Evolutionary conservation across 2,797 vertebrate species (phyloP).

Genomic region (Sternarchorhynchus goeldii): DNA sequence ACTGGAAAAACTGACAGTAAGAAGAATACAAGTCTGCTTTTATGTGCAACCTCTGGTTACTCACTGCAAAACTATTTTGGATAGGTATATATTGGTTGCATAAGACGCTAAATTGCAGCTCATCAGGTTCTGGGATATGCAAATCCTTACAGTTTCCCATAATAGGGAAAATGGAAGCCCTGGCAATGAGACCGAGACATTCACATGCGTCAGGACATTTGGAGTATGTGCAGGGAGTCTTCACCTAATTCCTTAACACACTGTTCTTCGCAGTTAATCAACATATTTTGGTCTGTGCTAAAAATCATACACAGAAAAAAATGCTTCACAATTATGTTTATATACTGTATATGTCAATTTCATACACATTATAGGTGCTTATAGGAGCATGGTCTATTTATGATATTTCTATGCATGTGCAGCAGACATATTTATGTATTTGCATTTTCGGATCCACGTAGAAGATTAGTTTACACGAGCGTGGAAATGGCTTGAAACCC

Average conservation of each 20-base stretch:
- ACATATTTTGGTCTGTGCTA: not conserved
- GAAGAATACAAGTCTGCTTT: conserved; percentile 34
- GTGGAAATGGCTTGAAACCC: not conserved
- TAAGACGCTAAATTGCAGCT: conserved; percentile 47
- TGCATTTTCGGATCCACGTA: too few species aligned
- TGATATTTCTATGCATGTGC: too few species aligned
- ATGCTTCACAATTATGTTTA: not conserved
- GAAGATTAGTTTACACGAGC: not conserved
- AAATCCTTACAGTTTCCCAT: conserved; percentile 51
- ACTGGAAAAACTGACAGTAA: conserved; percentile 43
- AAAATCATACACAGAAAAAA: not conserved
- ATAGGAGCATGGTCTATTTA: too few species aligned
- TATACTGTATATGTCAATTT: too few species aligned
- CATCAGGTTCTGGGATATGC: conserved; percentile 48
- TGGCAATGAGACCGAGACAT: conserved; percentile 50
- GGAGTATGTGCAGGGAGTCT: not conserved
- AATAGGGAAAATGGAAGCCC: conserved; percentile 57
- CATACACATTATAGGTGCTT: too few species aligned
- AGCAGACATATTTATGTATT: too few species aligned
- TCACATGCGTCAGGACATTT: conserved; percentile 50
- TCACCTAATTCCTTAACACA: conserved; percentile 1
- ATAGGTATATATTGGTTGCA: conserved; percentile 42
- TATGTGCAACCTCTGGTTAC: conserved; percentile 29
- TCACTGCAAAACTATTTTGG: conserved; percentile 45
- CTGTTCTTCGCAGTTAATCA: not conserved